These are phyloP conservation scores for Dissostichus mawsoni DNA, from an alignment of 2,113 vertebrate genomes.

Conservation along the genomic window DNA sequence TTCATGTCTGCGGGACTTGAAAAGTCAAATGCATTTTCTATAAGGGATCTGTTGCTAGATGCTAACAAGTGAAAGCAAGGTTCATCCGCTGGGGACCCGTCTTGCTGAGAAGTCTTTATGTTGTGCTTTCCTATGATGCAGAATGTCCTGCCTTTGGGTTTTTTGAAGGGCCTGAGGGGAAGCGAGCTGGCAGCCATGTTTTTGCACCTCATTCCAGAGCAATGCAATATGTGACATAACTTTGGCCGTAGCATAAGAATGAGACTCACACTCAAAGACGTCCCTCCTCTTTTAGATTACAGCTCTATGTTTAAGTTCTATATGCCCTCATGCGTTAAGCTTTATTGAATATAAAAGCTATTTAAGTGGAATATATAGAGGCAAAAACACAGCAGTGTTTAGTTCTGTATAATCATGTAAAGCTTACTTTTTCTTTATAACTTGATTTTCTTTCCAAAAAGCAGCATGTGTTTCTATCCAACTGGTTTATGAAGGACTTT, in stretches of 20 bases:
- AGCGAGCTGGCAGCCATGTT: conserved; percentile 65
- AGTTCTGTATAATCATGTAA: conserved; percentile 21
- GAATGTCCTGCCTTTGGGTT: conserved; percentile 50
- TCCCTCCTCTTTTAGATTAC: conserved; percentile 29
- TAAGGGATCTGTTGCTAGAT: conserved; percentile 52
- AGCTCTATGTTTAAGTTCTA: conserved; percentile 6
- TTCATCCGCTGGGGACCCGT: conserved; percentile 23
- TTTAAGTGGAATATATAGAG: conserved; percentile 10
- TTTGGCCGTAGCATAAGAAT: conserved; percentile 39
- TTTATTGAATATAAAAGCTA: conserved; percentile 31
- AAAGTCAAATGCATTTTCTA: conserved; percentile 53
- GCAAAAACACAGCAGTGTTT: conserved; percentile 54
- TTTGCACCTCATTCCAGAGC: conserved; percentile 77
- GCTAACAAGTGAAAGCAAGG: conserved; percentile 55
- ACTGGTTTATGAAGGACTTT: background rate
- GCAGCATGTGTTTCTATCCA: conserved; percentile 7
- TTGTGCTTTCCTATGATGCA: conserved; percentile 42
- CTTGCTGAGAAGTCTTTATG: conserved; percentile 15
- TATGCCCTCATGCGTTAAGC: conserved; percentile 27
- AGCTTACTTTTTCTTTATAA: conserved; percentile 8
- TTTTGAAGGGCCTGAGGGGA: conserved; percentile 29
- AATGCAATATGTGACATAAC: conserved; percentile 71
- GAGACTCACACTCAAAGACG: conserved; percentile 42
- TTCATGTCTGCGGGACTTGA: conserved; percentile 61
- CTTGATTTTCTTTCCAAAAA: conserved; percentile 11